These are phyloP conservation scores for Eurystomus glaucurus DNA, from an alignment of 2,797 vertebrate genomes.

Conservation along the genomic window DNA sequence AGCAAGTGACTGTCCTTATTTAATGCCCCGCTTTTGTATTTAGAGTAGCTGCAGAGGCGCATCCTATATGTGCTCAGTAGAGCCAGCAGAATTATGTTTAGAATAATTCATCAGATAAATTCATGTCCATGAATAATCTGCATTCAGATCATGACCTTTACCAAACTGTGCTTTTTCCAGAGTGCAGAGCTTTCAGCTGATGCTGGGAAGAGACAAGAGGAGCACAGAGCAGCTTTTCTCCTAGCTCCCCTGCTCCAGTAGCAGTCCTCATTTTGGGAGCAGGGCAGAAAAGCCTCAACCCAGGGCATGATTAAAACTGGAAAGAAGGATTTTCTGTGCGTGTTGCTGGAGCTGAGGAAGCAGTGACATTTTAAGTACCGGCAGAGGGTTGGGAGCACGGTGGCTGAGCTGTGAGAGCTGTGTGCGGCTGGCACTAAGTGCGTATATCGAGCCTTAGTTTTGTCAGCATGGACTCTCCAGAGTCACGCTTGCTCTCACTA, in stretches of 20 bases:
- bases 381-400: rapidly evolving
- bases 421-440: neutral
- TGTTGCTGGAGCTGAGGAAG: neutral
- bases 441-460: neutral
- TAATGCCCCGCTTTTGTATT: slow-evolving; percentile 28
- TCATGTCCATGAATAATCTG: slow-evolving; percentile 51
- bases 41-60: neutral
- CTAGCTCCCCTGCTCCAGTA: rapidly evolving
- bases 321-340: neutral
- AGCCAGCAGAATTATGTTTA: slow-evolving; percentile 2
- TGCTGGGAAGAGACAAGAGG: neutral
- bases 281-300: neutral
- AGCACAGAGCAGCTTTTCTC: neutral
- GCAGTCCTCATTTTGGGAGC: neutral
- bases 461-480: rapidly evolving
- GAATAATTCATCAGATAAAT: slow-evolving; percentile 65
- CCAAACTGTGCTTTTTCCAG: neutral
- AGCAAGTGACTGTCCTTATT: slow-evolving; percentile 47
- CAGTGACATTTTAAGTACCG: neutral
- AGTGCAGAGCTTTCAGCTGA: neutral
- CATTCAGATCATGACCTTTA: slow-evolving; percentile 58
- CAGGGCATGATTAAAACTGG: neutral
- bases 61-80: neutral
- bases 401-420: neutral
- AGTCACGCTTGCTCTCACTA: rapidly evolving